Conservation (phyloP, 2,888 invertebrate species). For the Caenorhabditis plicata region DNA sequence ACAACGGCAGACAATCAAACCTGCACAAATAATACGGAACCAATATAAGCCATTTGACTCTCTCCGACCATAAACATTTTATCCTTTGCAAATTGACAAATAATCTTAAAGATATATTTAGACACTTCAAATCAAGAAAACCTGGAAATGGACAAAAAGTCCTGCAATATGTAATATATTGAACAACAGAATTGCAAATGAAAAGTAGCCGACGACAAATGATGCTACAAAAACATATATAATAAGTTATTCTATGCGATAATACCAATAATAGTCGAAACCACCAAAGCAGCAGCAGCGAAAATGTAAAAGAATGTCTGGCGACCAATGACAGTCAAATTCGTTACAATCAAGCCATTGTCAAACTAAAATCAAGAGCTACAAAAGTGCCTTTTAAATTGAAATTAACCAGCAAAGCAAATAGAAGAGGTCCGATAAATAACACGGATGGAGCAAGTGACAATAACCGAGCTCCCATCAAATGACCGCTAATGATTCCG, state of each 20-base stretch:
- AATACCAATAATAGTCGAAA: conserved; percentile 15
- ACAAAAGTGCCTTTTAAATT: not conserved
- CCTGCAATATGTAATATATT: conserved; percentile 34
- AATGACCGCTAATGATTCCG: conserved; percentile 42
- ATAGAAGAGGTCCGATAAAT: conserved; percentile 39
- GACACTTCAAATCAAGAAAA: conserved; percentile 2
- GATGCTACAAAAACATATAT: conserved; percentile 11
- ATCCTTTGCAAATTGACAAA: conserved; percentile 33
- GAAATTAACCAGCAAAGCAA: conserved; percentile 31
- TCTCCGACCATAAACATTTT: conserved; percentile 35
- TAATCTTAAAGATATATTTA: conserved; percentile 20
- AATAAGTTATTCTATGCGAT: not conserved
- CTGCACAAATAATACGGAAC: no score
- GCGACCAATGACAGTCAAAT: conserved; percentile 12
- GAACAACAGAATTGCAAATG: conserved; percentile 30
- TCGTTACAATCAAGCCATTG: conserved; percentile 16
- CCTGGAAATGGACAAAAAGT: conserved; percentile 50
- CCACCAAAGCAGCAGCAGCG: conserved; percentile 16
- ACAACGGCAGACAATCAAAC: no score
- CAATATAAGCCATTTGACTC: conserved; percentile 36
- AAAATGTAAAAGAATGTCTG: conserved; percentile 24
- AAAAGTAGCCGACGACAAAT: conserved; percentile 31
- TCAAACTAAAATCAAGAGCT: conserved; percentile 11
- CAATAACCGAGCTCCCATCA: conserved; percentile 32
- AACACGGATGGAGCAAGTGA: conserved; percentile 37